A percentile compares a stretch with the other conserved stretches of the same genome.
Conservation (phyloP, 2,797 vertebrate species). For the Lateolabrax maculatus region DNA sequence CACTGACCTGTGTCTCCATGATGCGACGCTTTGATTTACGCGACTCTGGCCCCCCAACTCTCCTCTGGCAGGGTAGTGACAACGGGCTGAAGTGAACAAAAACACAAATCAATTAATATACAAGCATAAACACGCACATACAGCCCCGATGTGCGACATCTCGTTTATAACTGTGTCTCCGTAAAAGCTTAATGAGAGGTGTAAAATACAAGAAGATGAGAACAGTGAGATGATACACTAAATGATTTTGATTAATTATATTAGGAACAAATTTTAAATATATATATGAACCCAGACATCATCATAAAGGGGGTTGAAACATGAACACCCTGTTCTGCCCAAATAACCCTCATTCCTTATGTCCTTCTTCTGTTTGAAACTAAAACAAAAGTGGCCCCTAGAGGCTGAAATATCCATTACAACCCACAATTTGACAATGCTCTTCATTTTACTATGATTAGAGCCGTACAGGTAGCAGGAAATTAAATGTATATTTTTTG, state of each 20-base stretch:
- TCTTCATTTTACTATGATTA: conserved; percentile 18
- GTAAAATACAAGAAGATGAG: conserved; percentile 8
- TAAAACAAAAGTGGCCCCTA: background rate
- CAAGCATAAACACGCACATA: conserved; percentile 18
- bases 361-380: background rate
- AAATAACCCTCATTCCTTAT: background rate
- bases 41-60: conserved; percentile 78
- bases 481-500: conserved; percentile 21
- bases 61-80: conserved; percentile 86
- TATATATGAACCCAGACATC: conserved; percentile 12
- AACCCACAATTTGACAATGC: background rate
- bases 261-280: background rate
- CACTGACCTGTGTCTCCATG: conserved; percentile 88
- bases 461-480: conserved; percentile 1
- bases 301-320: background rate
- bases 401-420: conserved; percentile 21
- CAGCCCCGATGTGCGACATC: conserved; percentile 18
- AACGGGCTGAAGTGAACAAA: conserved; percentile 79
- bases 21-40: conserved; percentile 88
- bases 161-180: conserved; percentile 19
- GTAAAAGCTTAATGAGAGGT: conserved; percentile 16
- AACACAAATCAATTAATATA: conserved; percentile 59
- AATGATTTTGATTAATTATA: background rate
- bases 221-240: background rate
- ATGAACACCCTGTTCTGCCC: background rate